Evolutionary conservation across 2,888 invertebrate genomes (phyloP).

Genomic region (Drosophila limbata): DNA sequence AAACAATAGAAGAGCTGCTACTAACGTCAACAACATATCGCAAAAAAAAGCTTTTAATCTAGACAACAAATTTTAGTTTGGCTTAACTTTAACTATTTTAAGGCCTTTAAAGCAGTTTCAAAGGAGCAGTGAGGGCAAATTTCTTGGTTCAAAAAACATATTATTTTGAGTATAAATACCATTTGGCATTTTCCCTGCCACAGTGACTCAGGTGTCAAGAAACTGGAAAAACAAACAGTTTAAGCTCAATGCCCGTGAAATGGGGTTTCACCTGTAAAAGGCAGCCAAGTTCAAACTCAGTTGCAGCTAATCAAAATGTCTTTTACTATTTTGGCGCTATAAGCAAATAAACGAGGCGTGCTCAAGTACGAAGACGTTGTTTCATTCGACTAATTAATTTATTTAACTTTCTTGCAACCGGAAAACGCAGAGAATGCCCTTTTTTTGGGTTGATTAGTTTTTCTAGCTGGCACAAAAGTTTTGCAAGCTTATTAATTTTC

Average conservation of each 20-base stretch:
- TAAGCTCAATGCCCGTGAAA: conserved; percentile 9
- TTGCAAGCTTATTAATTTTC: conserved; percentile 60
- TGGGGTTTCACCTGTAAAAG: not conserved
- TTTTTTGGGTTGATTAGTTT: conserved; percentile 55
- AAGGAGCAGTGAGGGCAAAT: not conserved
- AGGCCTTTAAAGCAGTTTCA: conserved; percentile 6
- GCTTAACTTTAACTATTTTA: conserved; percentile 53
- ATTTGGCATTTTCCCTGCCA: conserved; percentile 41
- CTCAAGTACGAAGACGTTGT: conserved; percentile 1
- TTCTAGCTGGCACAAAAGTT: conserved; percentile 45
- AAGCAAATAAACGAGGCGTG: conserved; percentile 44
- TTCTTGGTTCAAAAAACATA: conserved; percentile 42
- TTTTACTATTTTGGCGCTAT: conserved; percentile 44
- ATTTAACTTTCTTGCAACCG: conserved; percentile 51
- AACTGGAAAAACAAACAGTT: conserved; percentile 24
- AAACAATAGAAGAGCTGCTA: conserved; percentile 25
- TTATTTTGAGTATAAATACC: conserved; percentile 56
- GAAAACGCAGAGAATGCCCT: conserved; percentile 31
- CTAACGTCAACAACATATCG: conserved; percentile 37
- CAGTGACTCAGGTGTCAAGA: conserved; percentile 46
- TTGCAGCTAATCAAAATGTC: conserved; percentile 60
- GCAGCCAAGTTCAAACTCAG: conserved; percentile 46
- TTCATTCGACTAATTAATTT: conserved; percentile 73
- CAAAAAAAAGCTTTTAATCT: conserved; percentile 60
- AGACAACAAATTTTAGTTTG: conserved; percentile 57